phyloP scores from a whole-genome alignment of 2,113 vertebrate species.

The Arothron firmamentum region DNA sequence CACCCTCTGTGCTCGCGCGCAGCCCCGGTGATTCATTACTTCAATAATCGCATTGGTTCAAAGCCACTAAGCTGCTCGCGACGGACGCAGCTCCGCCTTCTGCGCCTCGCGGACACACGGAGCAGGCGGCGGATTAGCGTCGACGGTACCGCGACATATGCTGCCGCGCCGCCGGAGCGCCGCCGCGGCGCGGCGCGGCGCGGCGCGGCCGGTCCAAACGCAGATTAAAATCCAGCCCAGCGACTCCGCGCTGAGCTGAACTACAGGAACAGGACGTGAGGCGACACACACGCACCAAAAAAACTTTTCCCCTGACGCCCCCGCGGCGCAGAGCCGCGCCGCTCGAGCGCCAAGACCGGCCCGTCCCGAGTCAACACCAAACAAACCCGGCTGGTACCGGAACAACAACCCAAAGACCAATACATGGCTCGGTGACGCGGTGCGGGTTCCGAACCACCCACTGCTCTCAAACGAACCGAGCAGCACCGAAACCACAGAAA shows the following conservation, averaged over 20 bases:
- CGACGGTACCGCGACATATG: not conserved
- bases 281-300: no score
- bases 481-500: not conserved
- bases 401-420: no score
- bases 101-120: conserved; percentile 41
- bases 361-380: no score
- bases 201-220: not conserved
- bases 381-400: no score
- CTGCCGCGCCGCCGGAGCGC: not conserved
- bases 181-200: conserved; percentile 2
- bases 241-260: not conserved
- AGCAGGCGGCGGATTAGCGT: conserved; percentile 13
- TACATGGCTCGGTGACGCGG: no score
- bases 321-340: no score
- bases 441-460: no score
- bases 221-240: not conserved
- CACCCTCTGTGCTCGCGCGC: conserved; percentile 10
- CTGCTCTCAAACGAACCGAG: not conserved
- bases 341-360: no score
- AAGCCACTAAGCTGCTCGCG: conserved; percentile 58
- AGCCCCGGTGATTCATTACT: conserved; percentile 42
- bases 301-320: no score
- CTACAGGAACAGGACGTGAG: no score
- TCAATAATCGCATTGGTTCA: conserved; percentile 53
- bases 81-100: conserved; percentile 10